Conservation (phyloP, 37 sponge, comb jelly and placozoan genomes). For the Tethya wilhelma region DNA sequence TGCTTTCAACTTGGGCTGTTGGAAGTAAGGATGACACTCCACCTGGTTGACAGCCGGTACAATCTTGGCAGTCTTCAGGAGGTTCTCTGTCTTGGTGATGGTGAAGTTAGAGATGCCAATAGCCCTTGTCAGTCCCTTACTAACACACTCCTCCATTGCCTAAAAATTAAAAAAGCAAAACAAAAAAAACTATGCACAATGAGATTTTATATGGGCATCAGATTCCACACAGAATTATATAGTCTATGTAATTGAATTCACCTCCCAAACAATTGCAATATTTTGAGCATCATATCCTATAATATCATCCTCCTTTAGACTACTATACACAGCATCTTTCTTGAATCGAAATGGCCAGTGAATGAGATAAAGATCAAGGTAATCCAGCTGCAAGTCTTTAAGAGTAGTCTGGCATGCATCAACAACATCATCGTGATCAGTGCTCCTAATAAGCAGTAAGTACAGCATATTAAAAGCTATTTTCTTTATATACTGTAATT, state of each 20-base stretch:
- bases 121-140: too few relatives aligned
- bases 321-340: slow-evolving; percentile 5
- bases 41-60: slow-evolving; percentile 93
- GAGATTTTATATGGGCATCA: not conserved
- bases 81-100: slow-evolving; percentile 75
- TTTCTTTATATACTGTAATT: too few relatives aligned
- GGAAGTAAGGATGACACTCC: slow-evolving; percentile 87
- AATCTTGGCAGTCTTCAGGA: slow-evolving; percentile 81
- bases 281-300: slow-evolving; percentile 43
- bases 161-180: too few relatives aligned
- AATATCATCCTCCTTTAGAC: slow-evolving; percentile 24
- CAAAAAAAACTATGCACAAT: not conserved
- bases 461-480: too few relatives aligned
- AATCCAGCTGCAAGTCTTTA: slow-evolving; percentile 81
- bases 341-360: slow-evolving; percentile 51
- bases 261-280: slow-evolving; percentile 48
- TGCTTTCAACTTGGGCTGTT: slow-evolving; percentile 80
- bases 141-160: too few relatives aligned
- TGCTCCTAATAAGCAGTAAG: too few relatives aligned
- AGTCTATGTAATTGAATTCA: too few relatives aligned
- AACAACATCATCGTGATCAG: slow-evolving; percentile 56
- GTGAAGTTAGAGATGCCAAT: slow-evolving; percentile 93
- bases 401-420: slow-evolving; percentile 58
- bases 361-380: slow-evolving; percentile 86
- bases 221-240: too few relatives aligned